Evolutionary conservation across 2,888 invertebrate species (phyloP), one percentile per base, ranked within the genome.

Genomic region (Operophtera brumata): DNA sequence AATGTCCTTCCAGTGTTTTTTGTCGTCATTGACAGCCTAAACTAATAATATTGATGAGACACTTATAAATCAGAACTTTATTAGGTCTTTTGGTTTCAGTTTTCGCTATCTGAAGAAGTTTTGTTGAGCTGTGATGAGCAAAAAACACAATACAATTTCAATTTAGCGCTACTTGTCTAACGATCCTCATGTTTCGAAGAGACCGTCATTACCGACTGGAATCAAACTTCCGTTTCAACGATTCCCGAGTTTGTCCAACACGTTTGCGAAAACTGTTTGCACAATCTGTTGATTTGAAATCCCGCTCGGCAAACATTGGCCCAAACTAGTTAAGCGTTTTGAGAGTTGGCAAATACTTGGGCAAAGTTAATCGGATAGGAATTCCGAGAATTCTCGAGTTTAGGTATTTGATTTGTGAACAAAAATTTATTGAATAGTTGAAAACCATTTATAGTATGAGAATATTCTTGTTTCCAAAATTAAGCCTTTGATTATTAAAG

Each of bases 281-380:
- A 5, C 47, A 52, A 48, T 48, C 47, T 52, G 56, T 49, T 52
- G 57, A 49, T 57, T 52, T 57, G 48, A 39, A 51, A 45, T 46
- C 46, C 51, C 48, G 32, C 47, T 50, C 9, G 8, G 37, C 49
- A 43, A 47, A 54, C 52, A 54, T 45, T 34, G 43, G 45, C 42
- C 41, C 41, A 13, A 56, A 47, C 43, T 57, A 57, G 57, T 60
- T 52, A 52, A 54, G 41, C 45, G 45, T 37, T 51, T 45, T 28
- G 39, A 54, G 58, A 59, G 49, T 62, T 54, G 2, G 35, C 47
- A 45, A 59, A 59, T 63, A 63, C 59, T 63, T 61, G 13, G 26
- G 9, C 25, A 20, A 54, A 63, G 50, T 61, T 57, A 54, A 59
- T 62, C 52, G 32, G 36, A 14, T 26, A 28, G 59, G 55, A 59